Evolutionary conservation across 2,113 vertebrate genomes (phyloP).

Genomic region (Apodemus sylvaticus): DNA sequence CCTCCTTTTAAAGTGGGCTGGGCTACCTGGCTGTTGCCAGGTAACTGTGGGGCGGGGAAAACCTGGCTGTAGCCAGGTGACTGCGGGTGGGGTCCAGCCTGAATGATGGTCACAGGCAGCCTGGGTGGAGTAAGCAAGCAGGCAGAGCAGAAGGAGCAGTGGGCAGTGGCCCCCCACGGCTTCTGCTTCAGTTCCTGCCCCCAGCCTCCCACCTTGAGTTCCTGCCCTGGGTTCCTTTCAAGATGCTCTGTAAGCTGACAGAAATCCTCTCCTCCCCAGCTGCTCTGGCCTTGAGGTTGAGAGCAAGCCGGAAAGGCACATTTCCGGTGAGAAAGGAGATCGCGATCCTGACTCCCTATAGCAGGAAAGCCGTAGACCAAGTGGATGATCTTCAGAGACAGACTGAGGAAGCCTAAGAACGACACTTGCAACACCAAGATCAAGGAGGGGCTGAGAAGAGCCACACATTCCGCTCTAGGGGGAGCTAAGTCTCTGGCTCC

Average conservation of each 20-base stretch:
- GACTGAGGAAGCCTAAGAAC: neutral
- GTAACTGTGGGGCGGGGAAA: no score
- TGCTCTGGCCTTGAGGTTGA: neutral
- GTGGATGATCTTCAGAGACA: neutral
- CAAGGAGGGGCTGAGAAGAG: neutral
- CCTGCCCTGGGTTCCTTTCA: neutral
- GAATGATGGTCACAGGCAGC: no score
- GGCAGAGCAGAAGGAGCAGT: neutral
- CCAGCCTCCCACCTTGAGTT: neutral
- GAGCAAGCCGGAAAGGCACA: neutral
- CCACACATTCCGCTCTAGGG: neutral
- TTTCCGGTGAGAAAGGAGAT: neutral
- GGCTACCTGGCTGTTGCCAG: no score
- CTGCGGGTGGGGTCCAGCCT: no score
- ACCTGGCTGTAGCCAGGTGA: no score
- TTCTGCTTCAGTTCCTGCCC: neutral
- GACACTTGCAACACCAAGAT: neutral
- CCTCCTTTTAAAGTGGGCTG: no score
- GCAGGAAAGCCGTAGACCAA: neutral
- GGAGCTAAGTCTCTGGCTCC: neutral
- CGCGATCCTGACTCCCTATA: neutral
- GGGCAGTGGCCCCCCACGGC: neutral
- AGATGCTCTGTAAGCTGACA: neutral
- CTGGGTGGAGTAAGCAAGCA: neutral
- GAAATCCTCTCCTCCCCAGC: neutral